Evolutionary conservation across 2,113 vertebrate genomes (phyloP).

Genomic region (Aythya baeri): DNA sequence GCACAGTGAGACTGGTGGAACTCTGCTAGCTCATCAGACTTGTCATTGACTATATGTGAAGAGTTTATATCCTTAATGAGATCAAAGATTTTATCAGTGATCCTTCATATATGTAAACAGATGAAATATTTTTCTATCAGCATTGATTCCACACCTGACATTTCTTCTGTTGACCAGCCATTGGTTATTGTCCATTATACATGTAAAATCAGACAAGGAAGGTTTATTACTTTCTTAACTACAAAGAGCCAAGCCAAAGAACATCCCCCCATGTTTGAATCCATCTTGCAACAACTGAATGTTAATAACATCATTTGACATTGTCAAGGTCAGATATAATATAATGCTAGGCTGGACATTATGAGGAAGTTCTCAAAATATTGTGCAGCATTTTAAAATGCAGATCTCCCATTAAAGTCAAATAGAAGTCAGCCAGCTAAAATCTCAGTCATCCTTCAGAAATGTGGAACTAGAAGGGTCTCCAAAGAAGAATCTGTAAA

Average conservation of each 20-base stretch:
- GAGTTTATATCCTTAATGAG: constrained; percentile 82
- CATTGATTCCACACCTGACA: constrained; percentile 77
- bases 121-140: constrained; percentile 73
- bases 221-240: constrained; percentile 70
- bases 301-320: constrained; percentile 61
- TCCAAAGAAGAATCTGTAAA: constrained; percentile 39
- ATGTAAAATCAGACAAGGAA: constrained; percentile 48
- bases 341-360: constrained; percentile 8
- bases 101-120: constrained; percentile 74
- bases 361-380: constrained; percentile 29
- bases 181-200: constrained; percentile 72
- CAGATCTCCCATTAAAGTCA: constrained; percentile 46
- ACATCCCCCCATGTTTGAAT: constrained; percentile 22
- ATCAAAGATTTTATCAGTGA: constrained; percentile 79
- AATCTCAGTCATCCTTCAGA: constrained; percentile 24
- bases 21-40: constrained; percentile 66
- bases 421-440: constrained; percentile 50
- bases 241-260: constrained; percentile 14
- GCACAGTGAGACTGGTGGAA: constrained; percentile 60
- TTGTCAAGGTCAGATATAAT: constrained; percentile 52
- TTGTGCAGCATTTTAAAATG: constrained; percentile 1
- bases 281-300: constrained; percentile 44
- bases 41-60: constrained; percentile 77
- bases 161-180: constrained; percentile 75
- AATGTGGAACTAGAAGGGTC: constrained; percentile 11